Base-by-base conservation (phyloP, 2,797 vertebrate species). In the Hipposideros larvatus region DNA sequence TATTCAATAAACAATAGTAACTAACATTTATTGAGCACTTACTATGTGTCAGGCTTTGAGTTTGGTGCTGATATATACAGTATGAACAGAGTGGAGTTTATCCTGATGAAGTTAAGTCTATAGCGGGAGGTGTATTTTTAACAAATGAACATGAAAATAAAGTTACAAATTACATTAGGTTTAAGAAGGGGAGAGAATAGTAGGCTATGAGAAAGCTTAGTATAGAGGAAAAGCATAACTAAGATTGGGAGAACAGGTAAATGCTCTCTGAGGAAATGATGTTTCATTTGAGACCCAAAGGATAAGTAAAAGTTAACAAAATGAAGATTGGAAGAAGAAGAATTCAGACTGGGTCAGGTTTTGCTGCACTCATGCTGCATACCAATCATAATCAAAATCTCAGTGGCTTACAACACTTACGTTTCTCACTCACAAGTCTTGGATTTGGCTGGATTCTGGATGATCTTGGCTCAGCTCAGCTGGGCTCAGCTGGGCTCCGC, bases 91-190 rank as follows among this genome's bases (percentile, higher is more conserved):
- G 8, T 74, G 11, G 21, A 2, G 0, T 87, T 95, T 37, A 41
- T 0, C 10, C 21, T 68, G n/a, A 46, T 43, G 70, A 9, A 28
- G 9, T 6, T 34, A 31, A 51, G 46, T 63, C 77, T 41, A 53
- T 4, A 84, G 26, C 13, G 41, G n/a, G 14, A 63, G 24, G 19
- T 84, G 11, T 18, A 41, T 73, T 92, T 83, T 63, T 79, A 84
- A 94, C 41, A 84, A 96, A 90, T 41, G 11, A 66, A 79, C 16
- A 37, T 87, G n/a, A 59, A 95, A 90, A 88, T 70, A 92, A 59
- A 94, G 22, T 59, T 95, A 53, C 51, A 79, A 89, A 73, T 48
- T 75, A 22, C 31, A 53, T 34, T 22, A 28, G 21, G 11, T 71
- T 11, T 37, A 61, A 61, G 31, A 53, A 88, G 2, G 4, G 24